Conservation (phyloP, 2,113 vertebrate genomes). For the Origma solitaria region DNA sequence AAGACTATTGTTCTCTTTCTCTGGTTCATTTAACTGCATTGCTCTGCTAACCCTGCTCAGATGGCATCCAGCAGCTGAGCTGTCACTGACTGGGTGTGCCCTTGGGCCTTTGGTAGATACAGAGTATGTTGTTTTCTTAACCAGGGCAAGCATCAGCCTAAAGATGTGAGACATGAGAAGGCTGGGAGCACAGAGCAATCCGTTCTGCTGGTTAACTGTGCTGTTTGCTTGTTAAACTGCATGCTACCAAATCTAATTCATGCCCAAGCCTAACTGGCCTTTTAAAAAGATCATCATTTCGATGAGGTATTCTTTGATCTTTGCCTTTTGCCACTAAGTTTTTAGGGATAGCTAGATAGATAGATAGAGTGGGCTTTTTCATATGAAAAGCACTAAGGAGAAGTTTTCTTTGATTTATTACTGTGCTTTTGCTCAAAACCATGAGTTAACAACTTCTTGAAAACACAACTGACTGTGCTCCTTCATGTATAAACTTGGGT, state of each 20-base stretch:
- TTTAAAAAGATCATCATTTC: not conserved
- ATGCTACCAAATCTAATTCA: not conserved
- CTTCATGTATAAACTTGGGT: not conserved
- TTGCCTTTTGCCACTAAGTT: not conserved
- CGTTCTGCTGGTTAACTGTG: not conserved
- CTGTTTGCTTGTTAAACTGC: not conserved
- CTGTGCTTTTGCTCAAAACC: not conserved
- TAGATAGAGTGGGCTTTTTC: not conserved
- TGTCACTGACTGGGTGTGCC: not conserved
- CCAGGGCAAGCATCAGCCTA: not conserved
- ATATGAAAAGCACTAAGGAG: not conserved
- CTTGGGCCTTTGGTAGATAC: not conserved
- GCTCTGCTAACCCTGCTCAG: not conserved
- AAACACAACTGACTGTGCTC: not conserved
- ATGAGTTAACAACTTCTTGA: not conserved
- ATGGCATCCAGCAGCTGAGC: not conserved
- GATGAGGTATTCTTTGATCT: not conserved
- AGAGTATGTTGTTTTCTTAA: not conserved
- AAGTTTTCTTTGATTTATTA: not conserved
- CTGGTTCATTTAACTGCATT: not conserved
- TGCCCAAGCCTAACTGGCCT: not conserved
- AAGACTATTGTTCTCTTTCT: not conserved
- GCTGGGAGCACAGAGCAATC: not conserved
- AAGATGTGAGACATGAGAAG: not conserved
- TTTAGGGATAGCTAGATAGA: not conserved